These are phyloP conservation scores for Nymphalis urticae DNA, from an alignment of 2,888 invertebrate genomes.

Conservation along the genomic window DNA sequence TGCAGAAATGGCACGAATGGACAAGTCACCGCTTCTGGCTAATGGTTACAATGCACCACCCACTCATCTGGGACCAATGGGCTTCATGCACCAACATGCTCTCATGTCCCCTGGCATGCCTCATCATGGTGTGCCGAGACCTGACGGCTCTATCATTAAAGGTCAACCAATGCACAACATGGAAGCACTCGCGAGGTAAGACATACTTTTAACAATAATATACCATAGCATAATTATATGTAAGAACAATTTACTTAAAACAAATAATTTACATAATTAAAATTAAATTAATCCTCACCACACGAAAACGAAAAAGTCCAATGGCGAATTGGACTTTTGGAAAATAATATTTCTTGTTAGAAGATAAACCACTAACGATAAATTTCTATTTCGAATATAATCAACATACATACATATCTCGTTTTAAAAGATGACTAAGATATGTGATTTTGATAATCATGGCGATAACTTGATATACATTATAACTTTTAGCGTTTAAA, in stretches of 20 bases:
- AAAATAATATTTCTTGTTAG: too few relatives aligned
- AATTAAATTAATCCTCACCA: too few relatives aligned
- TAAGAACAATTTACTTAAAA: too few relatives aligned
- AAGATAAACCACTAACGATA: too few relatives aligned
- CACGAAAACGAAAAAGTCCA: too few relatives aligned
- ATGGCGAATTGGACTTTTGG: too few relatives aligned
- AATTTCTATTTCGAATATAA: too few relatives aligned
- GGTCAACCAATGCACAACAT: slow-evolving; percentile 92
- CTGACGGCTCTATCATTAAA: slow-evolving; percentile 91
- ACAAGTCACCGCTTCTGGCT: slow-evolving; percentile 94
- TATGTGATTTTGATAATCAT: too few relatives aligned
- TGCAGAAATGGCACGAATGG: slow-evolving; percentile 92
- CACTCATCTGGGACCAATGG: slow-evolving; percentile 95
- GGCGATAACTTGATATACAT: neutral
- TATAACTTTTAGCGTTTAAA: neutral
- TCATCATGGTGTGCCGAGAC: slow-evolving; percentile 89
- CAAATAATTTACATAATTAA: too few relatives aligned
- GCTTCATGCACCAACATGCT: slow-evolving; percentile 96
- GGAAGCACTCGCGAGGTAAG: slow-evolving; percentile 93
- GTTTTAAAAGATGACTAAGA: too few relatives aligned
- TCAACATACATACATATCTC: too few relatives aligned
- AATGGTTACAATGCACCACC: slow-evolving; percentile 98
- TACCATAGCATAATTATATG: neutral
- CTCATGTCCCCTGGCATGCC: slow-evolving; percentile 95
- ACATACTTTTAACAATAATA: neutral